Conservation (phyloP, 2,113 vertebrate species). For the Orthonyx spaldingii region DNA sequence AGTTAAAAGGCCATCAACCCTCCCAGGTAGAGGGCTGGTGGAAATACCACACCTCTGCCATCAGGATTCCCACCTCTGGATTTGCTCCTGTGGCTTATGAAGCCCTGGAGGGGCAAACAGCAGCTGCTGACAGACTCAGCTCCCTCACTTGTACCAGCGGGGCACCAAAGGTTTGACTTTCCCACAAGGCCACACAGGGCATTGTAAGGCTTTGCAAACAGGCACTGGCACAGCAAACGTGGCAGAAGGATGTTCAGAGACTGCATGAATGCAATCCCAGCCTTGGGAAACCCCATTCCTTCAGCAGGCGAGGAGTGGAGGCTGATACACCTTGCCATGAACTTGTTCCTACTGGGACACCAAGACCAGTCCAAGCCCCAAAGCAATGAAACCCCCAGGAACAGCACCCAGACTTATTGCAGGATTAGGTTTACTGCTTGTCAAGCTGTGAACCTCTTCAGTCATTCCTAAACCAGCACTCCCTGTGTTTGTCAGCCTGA, state of each 20-base stretch:
- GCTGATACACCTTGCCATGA: background rate
- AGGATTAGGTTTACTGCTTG: background rate
- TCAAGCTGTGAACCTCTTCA: background rate
- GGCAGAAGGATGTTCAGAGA: background rate
- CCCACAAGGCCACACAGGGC: background rate
- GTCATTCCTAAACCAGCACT: background rate
- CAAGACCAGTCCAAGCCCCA: background rate
- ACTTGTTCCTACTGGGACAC: background rate
- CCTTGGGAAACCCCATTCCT: background rate
- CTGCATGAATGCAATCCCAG: no score
- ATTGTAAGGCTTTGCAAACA: background rate
- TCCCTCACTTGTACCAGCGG: fast-evolving
- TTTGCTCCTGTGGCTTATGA: background rate
- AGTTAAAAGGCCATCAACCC: background rate
- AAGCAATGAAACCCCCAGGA: background rate
- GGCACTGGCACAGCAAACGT: background rate
- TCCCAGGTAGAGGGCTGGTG: background rate
- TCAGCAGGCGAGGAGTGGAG: background rate
- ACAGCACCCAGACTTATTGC: background rate
- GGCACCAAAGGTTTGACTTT: background rate
- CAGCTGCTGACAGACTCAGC: background rate
- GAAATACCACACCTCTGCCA: background rate
- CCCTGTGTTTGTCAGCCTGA: background rate
- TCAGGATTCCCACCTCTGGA: background rate
- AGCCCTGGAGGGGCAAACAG: background rate